These are phyloP conservation scores for Pipa parva DNA, from an alignment of 2,113 vertebrate genomes.

Conservation along the genomic window DNA sequence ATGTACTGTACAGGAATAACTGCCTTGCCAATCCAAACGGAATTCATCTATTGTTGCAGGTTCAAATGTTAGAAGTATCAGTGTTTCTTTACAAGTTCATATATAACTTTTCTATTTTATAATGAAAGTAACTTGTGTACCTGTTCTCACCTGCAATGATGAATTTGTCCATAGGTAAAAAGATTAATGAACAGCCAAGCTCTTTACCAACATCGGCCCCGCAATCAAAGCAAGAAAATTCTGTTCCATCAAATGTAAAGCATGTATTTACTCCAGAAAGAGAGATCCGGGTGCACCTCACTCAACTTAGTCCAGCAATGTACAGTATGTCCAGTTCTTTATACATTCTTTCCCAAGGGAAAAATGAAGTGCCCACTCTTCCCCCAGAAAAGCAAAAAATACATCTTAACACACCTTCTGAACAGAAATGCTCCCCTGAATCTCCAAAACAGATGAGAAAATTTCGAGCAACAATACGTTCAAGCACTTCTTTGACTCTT, in stretches of 20 bases:
- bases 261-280: constrained; percentile 9
- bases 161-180: background rate
- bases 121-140: too few species aligned
- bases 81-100: too few species aligned
- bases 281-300: constrained; percentile 26
- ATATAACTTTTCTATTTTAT: too few species aligned
- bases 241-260: background rate
- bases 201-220: background rate
- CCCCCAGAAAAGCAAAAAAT: background rate
- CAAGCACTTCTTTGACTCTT: background rate
- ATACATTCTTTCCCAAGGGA: background rate
- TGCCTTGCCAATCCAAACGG: too few species aligned
- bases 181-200: too few species aligned
- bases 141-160: too few species aligned
- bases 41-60: too few species aligned
- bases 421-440: background rate
- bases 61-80: too few species aligned
- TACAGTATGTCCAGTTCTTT: constrained; percentile 1
- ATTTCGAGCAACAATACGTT: background rate
- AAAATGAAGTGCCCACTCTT: background rate
- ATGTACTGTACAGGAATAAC: too few species aligned
- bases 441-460: background rate
- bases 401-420: background rate
- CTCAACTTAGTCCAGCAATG: constrained; percentile 9
- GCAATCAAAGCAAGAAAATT: background rate